Base-by-base conservation (phyloP, 2,113 vertebrate genomes). In the Phocoena sinus region DNA sequence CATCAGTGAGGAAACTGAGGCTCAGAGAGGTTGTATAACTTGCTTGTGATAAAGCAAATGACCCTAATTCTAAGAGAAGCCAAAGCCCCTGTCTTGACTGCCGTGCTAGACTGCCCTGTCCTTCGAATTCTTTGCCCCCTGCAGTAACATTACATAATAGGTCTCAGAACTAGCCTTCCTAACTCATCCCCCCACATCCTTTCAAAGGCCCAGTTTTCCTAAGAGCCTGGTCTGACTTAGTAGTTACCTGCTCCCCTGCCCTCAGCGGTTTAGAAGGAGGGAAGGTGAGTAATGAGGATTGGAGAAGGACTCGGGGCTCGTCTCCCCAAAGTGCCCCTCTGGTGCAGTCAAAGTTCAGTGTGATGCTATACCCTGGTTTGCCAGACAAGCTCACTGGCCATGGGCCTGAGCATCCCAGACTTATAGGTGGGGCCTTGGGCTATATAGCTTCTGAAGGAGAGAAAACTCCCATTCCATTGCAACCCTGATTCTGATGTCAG, bases 211-310 rank as follows among this genome's bases (percentile, higher is more conserved):
- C 31, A 1, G 53, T 28, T 83, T 80, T 62, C 25, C 71, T 31
- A 25, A 38, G 28, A 53, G 12, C 50, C 17, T 53, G 53, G 3
- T 23, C 60, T 63, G 71, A 14, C 41, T 50, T 65, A 20, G 5
- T 71, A n/a, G 33, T 36, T 67, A 47, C 58, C 53, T 8, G 20
- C 56, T 28, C 28, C 28, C 5, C 1, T 0, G 0, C 28, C 62
- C 25, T 33, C 21, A 15, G 18, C 60, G 2, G 86, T 33, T 82
- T 38, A 58, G 11, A 68, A 65, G 76, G 67, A 88, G 28, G 31
- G 62, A 56, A 63, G 20, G 17, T 20, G 31, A 73, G 26, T 21
- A n/a, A 47, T 36, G n/a, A 79, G 31, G 36, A 36, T n/a, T 9
- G 5, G 6, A 94, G n/a, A 62, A 4, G 28, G 11, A n/a, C 74